phyloP scores from a whole-genome alignment of 2,113 vertebrate species.

The Neodontobutis hainanensis region DNA sequence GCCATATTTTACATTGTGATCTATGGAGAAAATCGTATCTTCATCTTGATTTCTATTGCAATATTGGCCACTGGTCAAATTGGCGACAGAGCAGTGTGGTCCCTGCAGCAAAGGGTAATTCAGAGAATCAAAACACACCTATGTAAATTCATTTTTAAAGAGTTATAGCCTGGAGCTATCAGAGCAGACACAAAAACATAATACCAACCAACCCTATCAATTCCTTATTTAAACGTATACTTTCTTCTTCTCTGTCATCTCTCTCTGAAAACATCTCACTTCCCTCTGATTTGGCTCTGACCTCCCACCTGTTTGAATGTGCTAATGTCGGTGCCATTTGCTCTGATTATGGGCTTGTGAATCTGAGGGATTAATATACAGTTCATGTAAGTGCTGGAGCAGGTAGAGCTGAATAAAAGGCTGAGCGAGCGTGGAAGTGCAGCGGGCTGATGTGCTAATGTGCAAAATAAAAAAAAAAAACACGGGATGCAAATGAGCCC shows the following conservation, averaged over 20 bases:
- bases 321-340: conserved; percentile 54
- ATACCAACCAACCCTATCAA: too few relatives aligned
- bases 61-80: too few relatives aligned
- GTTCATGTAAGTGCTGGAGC: conserved; percentile 54
- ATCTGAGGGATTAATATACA: conserved; percentile 52
- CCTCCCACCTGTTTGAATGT: conserved; percentile 49
- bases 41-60: too few relatives aligned
- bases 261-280: conserved; percentile 6
- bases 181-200: too few relatives aligned
- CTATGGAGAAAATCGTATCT: too few relatives aligned
- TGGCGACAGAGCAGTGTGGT: too few relatives aligned
- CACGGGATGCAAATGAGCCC: conserved; percentile 55
- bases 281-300: conserved; percentile 5
- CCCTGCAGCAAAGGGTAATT: too few relatives aligned
- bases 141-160: too few relatives aligned
- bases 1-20: too few relatives aligned
- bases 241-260: neutral
- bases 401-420: conserved; percentile 53
- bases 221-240: neutral
- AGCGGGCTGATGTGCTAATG: conserved; percentile 51
- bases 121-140: too few relatives aligned
- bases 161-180: too few relatives aligned
- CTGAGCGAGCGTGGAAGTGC: conserved; percentile 27
- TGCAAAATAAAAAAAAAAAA: conserved; percentile 21
- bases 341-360: conserved; percentile 55